These are phyloP conservation scores for Caenorhabditis virilis DNA, from an alignment of 2,888 invertebrate genomes.

Conservation along the genomic window DNA sequence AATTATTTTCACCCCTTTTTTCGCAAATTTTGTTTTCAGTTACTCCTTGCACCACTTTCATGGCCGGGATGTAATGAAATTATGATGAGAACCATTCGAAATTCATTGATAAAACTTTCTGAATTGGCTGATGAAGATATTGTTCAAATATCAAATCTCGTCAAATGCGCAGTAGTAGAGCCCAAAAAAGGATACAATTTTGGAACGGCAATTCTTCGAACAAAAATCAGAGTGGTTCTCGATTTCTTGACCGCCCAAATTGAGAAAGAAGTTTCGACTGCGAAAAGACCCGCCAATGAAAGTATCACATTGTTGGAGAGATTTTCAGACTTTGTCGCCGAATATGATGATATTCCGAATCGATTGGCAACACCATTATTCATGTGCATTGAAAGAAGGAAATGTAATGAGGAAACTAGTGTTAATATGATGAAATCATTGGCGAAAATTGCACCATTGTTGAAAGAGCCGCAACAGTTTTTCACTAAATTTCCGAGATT, in stretches of 20 bases:
- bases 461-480: conserved; percentile 38
- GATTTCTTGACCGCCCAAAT: conserved; percentile 44
- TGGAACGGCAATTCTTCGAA: conserved; percentile 49
- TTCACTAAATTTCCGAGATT: conserved; percentile 46
- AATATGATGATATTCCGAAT: conserved; percentile 43
- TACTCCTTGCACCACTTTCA: conserved; percentile 41
- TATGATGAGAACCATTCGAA: conserved; percentile 35
- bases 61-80: conserved; percentile 33
- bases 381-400: conserved; percentile 38
- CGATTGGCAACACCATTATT: conserved; percentile 52
- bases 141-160: conserved; percentile 9
- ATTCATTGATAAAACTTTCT: conserved; percentile 44
- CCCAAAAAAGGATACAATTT: conserved; percentile 28
- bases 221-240: conserved; percentile 45
- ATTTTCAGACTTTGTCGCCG: conserved; percentile 48
- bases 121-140: conserved; percentile 45
- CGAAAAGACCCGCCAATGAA: conserved; percentile 32
- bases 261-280: conserved; percentile 31
- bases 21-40: too few relatives aligned
- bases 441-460: conserved; percentile 37
- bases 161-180: conserved; percentile 11
- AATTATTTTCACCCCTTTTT: not conserved
- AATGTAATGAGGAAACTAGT: conserved; percentile 41
- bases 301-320: conserved; percentile 39
- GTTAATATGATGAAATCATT: conserved; percentile 49